Evolutionary conservation across 92 coral and sea anemone species (phyloP).

Genomic region (Zoanthus gigantus): DNA sequence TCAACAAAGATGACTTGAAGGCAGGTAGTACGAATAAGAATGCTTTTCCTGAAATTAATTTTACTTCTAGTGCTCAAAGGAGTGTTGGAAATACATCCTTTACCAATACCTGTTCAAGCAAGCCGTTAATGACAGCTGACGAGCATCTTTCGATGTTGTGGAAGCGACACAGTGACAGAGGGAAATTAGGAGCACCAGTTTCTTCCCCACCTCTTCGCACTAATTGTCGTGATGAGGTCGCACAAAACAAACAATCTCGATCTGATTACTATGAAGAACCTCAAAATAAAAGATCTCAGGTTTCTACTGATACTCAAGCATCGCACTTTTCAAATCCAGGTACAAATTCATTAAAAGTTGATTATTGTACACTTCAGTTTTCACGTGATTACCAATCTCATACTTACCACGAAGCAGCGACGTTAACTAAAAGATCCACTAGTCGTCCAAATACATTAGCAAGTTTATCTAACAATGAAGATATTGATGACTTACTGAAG

Average conservation of each 20-base stretch:
- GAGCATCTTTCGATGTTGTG: slow-evolving; percentile 39
- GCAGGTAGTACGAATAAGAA: not conserved
- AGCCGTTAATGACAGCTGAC: slow-evolving; percentile 26
- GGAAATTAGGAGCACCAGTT: not conserved
- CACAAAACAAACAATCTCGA: not conserved
- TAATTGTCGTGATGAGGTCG: not conserved
- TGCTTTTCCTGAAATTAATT: not conserved
- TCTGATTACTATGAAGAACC: not conserved
- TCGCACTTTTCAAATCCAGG: slow-evolving; percentile 4
- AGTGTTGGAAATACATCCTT: not conserved
- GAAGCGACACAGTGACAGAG: slow-evolving; percentile 23
- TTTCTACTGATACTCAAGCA: not conserved
- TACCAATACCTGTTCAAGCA: not conserved
- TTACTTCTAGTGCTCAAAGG: not conserved
- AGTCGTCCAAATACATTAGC: not conserved
- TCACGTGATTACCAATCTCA: not conserved
- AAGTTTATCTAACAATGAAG: not conserved
- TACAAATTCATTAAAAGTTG: not conserved
- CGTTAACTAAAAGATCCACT: not conserved
- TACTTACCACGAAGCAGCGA: not conserved
- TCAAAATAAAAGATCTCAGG: not conserved
- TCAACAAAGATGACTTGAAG: slow-evolving; percentile 7
- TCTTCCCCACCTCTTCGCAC: not conserved
- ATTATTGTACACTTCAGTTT: not conserved
- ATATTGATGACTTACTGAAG: slow-evolving; percentile 4